Base-by-base conservation (phyloP, 1,140 invertebrate species). In the Teleopsis dalmanni region DNA sequence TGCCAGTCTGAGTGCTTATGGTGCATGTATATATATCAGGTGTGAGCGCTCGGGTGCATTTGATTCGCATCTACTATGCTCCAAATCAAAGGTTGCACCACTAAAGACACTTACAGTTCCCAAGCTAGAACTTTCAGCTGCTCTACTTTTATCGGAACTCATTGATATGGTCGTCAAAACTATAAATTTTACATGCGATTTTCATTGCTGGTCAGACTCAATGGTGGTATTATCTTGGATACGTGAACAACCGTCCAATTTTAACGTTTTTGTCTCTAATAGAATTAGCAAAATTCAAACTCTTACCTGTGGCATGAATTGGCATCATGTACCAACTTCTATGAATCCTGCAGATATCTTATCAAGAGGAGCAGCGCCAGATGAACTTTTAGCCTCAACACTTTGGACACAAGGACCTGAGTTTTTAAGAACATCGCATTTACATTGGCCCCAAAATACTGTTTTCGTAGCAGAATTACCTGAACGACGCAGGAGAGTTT, bases 1-100 rank as follows among this genome's bases (percentile, higher is more conserved):
- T 54, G 65, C 68, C 0, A 66, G 59, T 6, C 47, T 59, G 43
- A 42, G 27, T 1, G 70, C 61, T 5, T 75, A 72, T 52, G 72
- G 62, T 9, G 58, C 63, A 25, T 57, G 56, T 8, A 47, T 67
- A 21, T 70, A 63, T 53, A 19, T 63, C 3, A 48, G 61, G 35
- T 38, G 51, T 0, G 33, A 44, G 23, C 38, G 47, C 44, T n/a
- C 40, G 23, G 36, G 49, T 26, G 36, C 46, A 4, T 13, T 55
- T 1, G 48, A 59, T 4, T 34, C 49, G 4, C 26, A n/a, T 8
- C 27, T 36, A 22, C 8, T 47, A 9, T 47, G 33, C 11, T 31
- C 44, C 21, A 47, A 35, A n/a, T 47, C 44, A 7, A 23, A 14
- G 36, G 33, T 47, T 11, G 16, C 44, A 35, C 44, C 44, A 18